Base-by-base conservation (phyloP, 2,888 invertebrate species). In the Drosophila multiciliata region DNA sequence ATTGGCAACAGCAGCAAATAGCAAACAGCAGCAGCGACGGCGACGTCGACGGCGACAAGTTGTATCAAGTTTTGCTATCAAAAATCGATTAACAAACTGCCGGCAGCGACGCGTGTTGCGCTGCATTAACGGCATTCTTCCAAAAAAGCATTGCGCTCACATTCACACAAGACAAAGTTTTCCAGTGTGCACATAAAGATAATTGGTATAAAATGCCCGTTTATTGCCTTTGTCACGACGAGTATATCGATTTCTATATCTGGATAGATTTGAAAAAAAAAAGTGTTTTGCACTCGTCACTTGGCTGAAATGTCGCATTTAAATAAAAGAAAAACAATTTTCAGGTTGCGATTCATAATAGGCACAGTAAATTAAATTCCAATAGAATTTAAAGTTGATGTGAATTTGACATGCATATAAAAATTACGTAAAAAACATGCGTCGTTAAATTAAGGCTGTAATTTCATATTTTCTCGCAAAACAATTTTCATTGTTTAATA, bases 31-130 rank as follows among this genome's bases (percentile, higher is more conserved):
- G 77, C 63, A 64, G 66, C 33, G 48, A 45, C 73, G 49, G 59
- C 64, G 50, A 45, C 45, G 65, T 52, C 70, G 62, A 67, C 59
- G 69, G 71, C 73, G 84, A 79, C 76, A 83, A 81, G 73, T 85
- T 85, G 75, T 79, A 73, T 70, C 73, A 75, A 69, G 80, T 69
- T 79, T 40, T 65, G 71, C 72, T 75, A 87, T 88, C 87, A 87
- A 87, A 88, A 87, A 87, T 88, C 87, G 87, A 87, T 88, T 87
- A 88, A 88, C 86, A 86, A 85, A 81, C 67, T 67, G 78, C 75
- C 75, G 26, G 73, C 73, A 72, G 73, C 66, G 50, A 60, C 49
- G 69, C 55, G 26, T 58, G 42, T 68, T 66, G 74, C 69, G 66
- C 48, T 55, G 75, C 54, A 78, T 82, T 78, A 78, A 78, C 73